Percentiles rank a stretch among this genome's conserved stretches.
Conservation (phyloP, 1,140 invertebrate genomes). For the Drosophila arizonae region DNA sequence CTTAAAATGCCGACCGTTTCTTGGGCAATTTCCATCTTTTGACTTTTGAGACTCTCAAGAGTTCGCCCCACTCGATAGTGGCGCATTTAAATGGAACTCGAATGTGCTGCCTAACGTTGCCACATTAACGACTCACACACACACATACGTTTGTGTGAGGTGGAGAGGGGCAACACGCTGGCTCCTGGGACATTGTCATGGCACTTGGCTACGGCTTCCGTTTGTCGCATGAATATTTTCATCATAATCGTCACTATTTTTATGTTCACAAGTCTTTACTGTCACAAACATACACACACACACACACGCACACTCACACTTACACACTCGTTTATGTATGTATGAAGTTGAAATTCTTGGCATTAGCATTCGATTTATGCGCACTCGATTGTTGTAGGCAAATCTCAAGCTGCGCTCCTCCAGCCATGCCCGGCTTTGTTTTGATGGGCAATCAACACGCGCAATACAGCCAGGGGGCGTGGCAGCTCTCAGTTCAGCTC, state of each 20-base stretch:
- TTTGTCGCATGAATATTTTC: slow-evolving; percentile 79
- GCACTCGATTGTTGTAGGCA: slow-evolving; percentile 47
- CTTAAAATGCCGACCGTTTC: slow-evolving; percentile 18
- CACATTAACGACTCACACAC: slow-evolving; percentile 66
- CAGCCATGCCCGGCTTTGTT: slow-evolving; percentile 55
- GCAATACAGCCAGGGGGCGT: slow-evolving; percentile 50
- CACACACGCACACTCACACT: slow-evolving; percentile 4
- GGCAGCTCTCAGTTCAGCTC: slow-evolving; percentile 1
- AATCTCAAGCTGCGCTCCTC: slow-evolving; percentile 57
- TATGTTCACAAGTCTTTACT: slow-evolving; percentile 54
- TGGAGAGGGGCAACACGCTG: slow-evolving; percentile 14
- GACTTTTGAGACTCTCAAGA: slow-evolving; percentile 39
- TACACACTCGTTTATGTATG: neutral
- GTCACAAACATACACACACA: slow-evolving; percentile 17
- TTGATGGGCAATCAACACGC: slow-evolving; percentile 77
- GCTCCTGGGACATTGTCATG: slow-evolving; percentile 32
- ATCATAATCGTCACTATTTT: slow-evolving; percentile 78
- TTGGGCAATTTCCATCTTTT: slow-evolving; percentile 22
- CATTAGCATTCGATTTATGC: slow-evolving; percentile 42
- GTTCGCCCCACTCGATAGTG: slow-evolving; percentile 15
- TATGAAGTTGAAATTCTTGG: slow-evolving; percentile 34
- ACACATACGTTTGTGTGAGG: too few relatives aligned
- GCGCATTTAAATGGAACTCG: slow-evolving; percentile 61
- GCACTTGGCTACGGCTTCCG: slow-evolving; percentile 59
- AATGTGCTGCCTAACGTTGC: slow-evolving; percentile 73